Percentiles rank a stretch among this genome's conserved stretches.
Evolutionary conservation across 2,888 invertebrate species (phyloP).

Genomic region (Malthinus seriepunctatus): DNA sequence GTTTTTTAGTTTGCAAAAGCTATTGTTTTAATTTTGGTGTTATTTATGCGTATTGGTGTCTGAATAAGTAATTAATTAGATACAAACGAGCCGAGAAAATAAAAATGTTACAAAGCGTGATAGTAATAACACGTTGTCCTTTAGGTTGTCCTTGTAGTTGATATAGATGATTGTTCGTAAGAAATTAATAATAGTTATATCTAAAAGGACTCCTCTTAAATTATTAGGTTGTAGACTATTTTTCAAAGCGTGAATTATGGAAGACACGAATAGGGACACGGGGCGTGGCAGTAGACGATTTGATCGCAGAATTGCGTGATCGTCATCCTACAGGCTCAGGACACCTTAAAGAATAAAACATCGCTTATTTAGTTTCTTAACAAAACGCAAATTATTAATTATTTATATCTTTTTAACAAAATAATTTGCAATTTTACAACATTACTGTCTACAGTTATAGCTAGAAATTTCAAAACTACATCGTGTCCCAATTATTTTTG

Average conservation of each 20-base stretch:
- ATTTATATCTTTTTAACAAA: constrained; percentile 21
- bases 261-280: constrained; percentile 30
- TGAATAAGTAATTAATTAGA: no score
- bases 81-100: not conserved
- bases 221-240: constrained; percentile 21
- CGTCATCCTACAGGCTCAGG: constrained; percentile 33
- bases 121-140: constrained; percentile 1
- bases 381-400: not conserved
- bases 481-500: constrained; percentile 56
- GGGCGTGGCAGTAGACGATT: constrained; percentile 36
- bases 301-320: constrained; percentile 41
- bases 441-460: constrained; percentile 26
- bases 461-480: constrained; percentile 54
- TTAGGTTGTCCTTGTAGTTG: constrained; percentile 4
- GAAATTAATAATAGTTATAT: constrained; percentile 15
- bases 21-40: no score
- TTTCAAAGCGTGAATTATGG: constrained; percentile 29
- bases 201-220: constrained; percentile 20
- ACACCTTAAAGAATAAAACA: constrained; percentile 36
- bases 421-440: constrained; percentile 24
- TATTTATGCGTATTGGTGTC: no score
- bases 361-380: constrained; percentile 24
- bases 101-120: not conserved
- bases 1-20: no score
- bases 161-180: not conserved